Conservation (phyloP, 2,113 vertebrate genomes). For the Echinops telfairi region DNA sequence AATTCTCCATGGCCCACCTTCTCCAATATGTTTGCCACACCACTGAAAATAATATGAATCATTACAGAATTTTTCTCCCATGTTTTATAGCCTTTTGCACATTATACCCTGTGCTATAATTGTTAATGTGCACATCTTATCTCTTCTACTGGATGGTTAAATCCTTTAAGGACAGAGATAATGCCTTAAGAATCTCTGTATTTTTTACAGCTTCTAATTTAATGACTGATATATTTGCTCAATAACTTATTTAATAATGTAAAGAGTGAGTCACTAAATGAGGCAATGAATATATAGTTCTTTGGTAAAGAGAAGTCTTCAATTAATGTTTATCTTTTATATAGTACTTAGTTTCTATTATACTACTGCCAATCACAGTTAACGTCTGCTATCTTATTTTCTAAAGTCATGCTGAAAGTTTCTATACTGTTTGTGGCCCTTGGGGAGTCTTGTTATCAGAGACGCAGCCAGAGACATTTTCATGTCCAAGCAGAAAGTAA, state of each 20-base stretch:
- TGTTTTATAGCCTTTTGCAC: background rate
- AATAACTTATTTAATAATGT: constrained; percentile 15
- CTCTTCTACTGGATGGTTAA: background rate
- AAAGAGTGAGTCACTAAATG: background rate
- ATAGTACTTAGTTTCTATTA: background rate
- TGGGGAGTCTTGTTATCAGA: background rate
- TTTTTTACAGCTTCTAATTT: background rate
- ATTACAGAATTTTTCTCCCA: background rate
- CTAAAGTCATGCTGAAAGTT: background rate
- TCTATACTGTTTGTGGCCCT: background rate
- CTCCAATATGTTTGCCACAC: background rate
- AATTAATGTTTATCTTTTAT: background rate
- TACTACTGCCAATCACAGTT: background rate
- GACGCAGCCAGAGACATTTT: background rate
- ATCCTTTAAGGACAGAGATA: background rate
- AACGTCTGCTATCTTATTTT: background rate
- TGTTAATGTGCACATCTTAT: background rate
- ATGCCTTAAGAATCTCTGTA: constrained; percentile 4
- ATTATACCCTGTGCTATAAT: background rate
- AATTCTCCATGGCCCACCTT: background rate
- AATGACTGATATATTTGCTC: background rate
- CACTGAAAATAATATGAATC: background rate
- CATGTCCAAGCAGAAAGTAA: background rate
- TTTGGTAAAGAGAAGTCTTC: background rate
- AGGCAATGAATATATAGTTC: background rate